Evolutionary conservation across 2,113 vertebrate species (phyloP), one percentile per base, ranked within the genome.

Genomic region (Lonchura striata): DNA sequence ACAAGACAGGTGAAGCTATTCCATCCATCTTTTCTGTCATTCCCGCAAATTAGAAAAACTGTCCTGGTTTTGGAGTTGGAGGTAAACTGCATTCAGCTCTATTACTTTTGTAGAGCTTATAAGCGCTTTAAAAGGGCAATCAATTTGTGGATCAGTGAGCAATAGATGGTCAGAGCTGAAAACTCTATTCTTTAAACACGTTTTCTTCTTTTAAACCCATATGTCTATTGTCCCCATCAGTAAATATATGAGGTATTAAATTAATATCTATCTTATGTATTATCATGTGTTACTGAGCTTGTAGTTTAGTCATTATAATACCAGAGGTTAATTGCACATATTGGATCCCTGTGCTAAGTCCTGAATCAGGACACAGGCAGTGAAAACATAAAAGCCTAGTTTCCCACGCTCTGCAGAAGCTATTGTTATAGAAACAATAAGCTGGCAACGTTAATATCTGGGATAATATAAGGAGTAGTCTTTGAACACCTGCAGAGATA

Each of bases 391-490:
- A 86, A 80, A 71, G 60, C 70, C 31, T 6, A 13, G 39, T 97
- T 98, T 98, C 98, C 97, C 98, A 98, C 88, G 97, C 92, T 96
- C 96, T 79, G 82, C 54, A 66, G 78, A 80, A 84, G 42, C 97
- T 89, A 98, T 98, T 98, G 97, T 98, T 98, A 95, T 74, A 84
- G 95, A 97, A 94, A 98, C 98, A 98, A 98, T 98, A 94, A 95
- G 91, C 70, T 97, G 97, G 97, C 97, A 97, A 80, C 87, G 68
- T 25, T 82, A 87, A 86, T 91, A 79, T 86, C 91, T 94, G 89
- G 85, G 95, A 91, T 78, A 94, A 96, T 95, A 91, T 77, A 90
- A 76, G 71, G 39, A 93, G 61, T 52, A 72, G 52, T 94, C 84
- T 56, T 85, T 92, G 86, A 95, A 92, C 97, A 97, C 94, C 97